These are phyloP conservation scores for Leptopilina clavipes DNA, from an alignment of 1,140 invertebrate genomes.

Conservation along the genomic window DNA sequence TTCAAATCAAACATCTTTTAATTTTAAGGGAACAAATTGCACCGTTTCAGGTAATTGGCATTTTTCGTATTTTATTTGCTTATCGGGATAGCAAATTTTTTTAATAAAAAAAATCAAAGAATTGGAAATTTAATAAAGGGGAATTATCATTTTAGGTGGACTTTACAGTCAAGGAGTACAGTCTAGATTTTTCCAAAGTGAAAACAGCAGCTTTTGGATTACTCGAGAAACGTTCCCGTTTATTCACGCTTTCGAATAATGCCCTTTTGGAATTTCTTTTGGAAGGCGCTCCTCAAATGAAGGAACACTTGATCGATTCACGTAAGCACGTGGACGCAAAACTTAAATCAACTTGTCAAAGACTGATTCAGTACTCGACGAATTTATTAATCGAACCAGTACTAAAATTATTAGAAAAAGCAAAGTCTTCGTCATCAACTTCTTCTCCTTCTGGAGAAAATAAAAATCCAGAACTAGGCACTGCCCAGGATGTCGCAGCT, in stretches of 20 bases:
- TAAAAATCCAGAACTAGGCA: constrained; percentile 74
- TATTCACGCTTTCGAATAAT: constrained; percentile 94
- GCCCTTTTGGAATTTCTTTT: constrained; percentile 93
- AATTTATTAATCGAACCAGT: constrained; percentile 85
- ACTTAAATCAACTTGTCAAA: constrained; percentile 93
- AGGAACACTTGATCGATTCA: constrained; percentile 93
- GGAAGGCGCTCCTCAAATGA: constrained; percentile 93
- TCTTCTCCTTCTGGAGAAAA: constrained; percentile 69
- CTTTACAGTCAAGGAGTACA: constrained; percentile 93
- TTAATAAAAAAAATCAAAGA: too few relatives aligned
- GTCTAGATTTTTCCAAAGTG: constrained; percentile 90
- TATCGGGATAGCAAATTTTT: too few relatives aligned
- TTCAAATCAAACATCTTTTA: constrained; percentile 98
- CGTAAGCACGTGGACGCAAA: constrained; percentile 95
- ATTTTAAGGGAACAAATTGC: constrained; percentile 98
- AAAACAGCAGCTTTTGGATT: constrained; percentile 91
- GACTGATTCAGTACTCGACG: constrained; percentile 89
- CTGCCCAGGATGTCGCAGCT: constrained; percentile 64
- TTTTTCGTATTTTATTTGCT: too few relatives aligned
- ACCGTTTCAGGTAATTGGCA: constrained; percentile 91
- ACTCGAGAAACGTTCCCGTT: constrained; percentile 87
- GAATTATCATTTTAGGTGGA: constrained; percentile 80
- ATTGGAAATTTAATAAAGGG: too few relatives aligned
- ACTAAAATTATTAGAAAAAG: constrained; percentile 84
- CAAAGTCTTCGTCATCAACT: constrained; percentile 74